These are phyloP conservation scores for Aplodontia rufa DNA, from an alignment of 2,113 vertebrate species.

Conservation along the genomic window DNA sequence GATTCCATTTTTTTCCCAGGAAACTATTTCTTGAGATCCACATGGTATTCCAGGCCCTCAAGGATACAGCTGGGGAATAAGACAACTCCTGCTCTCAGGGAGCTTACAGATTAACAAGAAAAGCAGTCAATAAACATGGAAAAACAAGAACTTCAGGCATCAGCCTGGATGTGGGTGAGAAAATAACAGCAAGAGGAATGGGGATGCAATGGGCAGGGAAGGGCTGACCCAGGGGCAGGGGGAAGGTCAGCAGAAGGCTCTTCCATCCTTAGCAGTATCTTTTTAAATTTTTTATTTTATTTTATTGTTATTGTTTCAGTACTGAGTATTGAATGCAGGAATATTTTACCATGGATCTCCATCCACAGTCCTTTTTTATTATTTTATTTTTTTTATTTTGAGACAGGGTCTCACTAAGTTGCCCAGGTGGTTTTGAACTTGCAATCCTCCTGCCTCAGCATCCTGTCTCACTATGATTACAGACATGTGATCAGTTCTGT, in stretches of 20 bases:
- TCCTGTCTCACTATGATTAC: too few species aligned
- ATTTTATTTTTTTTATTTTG: too few species aligned
- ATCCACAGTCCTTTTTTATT: too few species aligned
- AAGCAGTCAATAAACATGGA: background rate
- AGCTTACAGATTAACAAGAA: background rate
- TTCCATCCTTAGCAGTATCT: background rate
- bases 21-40: background rate
- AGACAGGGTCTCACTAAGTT: too few species aligned
- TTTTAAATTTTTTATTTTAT: background rate
- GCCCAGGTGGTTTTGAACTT: too few species aligned
- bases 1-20: too few species aligned
- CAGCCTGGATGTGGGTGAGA: fast-evolving
- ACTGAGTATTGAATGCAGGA: too few species aligned
- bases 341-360: too few species aligned
- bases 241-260: background rate
- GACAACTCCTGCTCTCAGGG: background rate
- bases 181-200: fast-evolving
- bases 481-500: background rate
- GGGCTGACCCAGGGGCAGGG: too few species aligned
- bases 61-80: background rate
- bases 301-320: too few species aligned
- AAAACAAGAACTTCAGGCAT: background rate
- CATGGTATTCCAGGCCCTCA: background rate
- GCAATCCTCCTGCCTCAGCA: too few species aligned
- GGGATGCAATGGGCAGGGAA: background rate